A percentile compares a stretch with the other conserved stretches of the same genome.
Conservation (phyloP, 2,113 vertebrate genomes). For the Stegastes partitus region DNA sequence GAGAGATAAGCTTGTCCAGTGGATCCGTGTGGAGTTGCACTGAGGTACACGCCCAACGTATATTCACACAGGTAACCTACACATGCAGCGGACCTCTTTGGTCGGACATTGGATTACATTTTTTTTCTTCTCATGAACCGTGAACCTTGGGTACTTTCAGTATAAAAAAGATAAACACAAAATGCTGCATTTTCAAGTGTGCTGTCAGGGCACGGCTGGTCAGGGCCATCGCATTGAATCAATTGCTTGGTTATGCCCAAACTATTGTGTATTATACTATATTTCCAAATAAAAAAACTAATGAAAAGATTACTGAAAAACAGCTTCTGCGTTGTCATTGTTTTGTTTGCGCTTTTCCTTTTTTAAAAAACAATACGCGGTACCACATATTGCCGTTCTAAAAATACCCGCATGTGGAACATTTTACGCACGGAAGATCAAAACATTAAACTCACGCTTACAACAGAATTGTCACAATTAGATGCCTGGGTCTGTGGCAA, state of each 20-base stretch:
- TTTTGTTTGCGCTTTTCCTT: not conserved
- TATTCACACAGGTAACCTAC: slow-evolving; percentile 67
- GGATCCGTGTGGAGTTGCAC: slow-evolving; percentile 67
- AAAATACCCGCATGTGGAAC: not conserved
- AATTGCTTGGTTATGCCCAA: slow-evolving; percentile 70
- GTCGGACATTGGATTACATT: slow-evolving; percentile 43
- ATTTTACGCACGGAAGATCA: slow-evolving; percentile 36
- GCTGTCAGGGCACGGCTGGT: slow-evolving; percentile 56
- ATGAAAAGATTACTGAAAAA: slow-evolving; percentile 58
- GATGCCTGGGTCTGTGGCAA: not conserved
- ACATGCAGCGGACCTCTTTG: slow-evolving; percentile 41
- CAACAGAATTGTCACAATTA: not conserved
- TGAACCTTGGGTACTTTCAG: slow-evolving; percentile 49
- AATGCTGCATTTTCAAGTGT: slow-evolving; percentile 45
- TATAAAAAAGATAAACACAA: slow-evolving; percentile 20
- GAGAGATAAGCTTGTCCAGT: slow-evolving; percentile 73
- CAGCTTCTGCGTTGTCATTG: slow-evolving; percentile 39
- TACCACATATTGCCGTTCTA: not conserved
- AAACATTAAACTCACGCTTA: not conserved
- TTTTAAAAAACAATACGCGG: not conserved
- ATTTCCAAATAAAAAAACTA: slow-evolving; percentile 79
- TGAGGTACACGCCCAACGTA: slow-evolving; percentile 66
- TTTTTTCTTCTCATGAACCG: slow-evolving; percentile 47
- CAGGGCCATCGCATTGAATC: slow-evolving; percentile 74
- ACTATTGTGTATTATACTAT: slow-evolving; percentile 81